A percentile compares a stretch with the other conserved stretches of the same genome.
These are phyloP conservation scores for Heliconius melpomene DNA, from an alignment of 1,140 invertebrate genomes.

Conservation along the genomic window DNA sequence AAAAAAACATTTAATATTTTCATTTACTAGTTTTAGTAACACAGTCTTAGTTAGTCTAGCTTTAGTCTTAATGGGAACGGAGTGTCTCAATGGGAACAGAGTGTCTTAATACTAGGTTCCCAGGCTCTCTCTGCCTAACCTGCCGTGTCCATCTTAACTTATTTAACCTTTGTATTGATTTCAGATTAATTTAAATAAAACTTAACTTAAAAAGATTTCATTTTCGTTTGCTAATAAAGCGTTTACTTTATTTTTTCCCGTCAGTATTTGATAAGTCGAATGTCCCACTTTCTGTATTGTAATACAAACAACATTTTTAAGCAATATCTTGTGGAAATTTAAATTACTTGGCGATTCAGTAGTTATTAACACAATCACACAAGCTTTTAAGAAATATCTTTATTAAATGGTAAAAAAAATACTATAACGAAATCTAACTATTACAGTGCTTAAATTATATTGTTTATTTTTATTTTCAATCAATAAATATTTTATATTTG, in stretches of 20 bases:
- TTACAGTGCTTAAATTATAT: not conserved
- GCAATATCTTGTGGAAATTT: not conserved
- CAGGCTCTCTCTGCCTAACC: no score
- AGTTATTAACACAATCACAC: conserved; percentile 8
- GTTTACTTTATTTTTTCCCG: conserved; percentile 1
- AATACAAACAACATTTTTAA: conserved; percentile 2
- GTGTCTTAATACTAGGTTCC: no score
- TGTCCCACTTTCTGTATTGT: conserved; percentile 4
- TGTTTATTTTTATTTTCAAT: not conserved
- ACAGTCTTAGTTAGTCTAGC: no score
- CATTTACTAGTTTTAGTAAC: no score
- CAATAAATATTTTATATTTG: not conserved
- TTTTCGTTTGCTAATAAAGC: not conserved
- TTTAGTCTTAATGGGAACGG: no score
- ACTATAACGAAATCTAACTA: not conserved
- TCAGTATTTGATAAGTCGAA: not conserved
- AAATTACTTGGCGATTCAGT: not conserved
- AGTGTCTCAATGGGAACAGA: no score
- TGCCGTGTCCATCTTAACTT: no score
- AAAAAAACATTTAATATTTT: no score
- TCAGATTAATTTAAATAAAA: not conserved
- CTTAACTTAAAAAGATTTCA: not conserved
- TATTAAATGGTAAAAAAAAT: not conserved
- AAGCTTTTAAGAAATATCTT: not conserved
- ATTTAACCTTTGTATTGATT: not conserved